A percentile compares a stretch with the other conserved stretches of the same genome.
Evolutionary conservation across 2,888 invertebrate species (phyloP).

Genomic region (Leucania comma): DNA sequence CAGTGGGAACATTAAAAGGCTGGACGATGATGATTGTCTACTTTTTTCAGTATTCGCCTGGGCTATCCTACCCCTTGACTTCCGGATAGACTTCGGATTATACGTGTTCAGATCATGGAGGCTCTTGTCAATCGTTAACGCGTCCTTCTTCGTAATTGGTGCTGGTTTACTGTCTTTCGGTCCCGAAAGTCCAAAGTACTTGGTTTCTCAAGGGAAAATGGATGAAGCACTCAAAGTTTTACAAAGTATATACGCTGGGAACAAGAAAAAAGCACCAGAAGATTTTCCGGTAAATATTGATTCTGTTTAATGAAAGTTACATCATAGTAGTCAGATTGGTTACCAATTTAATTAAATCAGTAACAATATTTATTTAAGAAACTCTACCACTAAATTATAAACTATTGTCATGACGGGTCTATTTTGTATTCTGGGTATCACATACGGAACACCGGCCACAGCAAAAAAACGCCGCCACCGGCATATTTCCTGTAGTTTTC

Average conservation of each 20-base stretch:
- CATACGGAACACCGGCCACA: no score
- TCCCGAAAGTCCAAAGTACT: constrained; percentile 95
- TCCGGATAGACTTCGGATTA: constrained; percentile 83
- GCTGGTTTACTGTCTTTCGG: constrained; percentile 89
- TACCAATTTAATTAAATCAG: neutral
- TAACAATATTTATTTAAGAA: neutral
- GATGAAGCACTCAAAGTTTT: constrained; percentile 92
- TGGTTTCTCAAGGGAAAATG: constrained; percentile 91
- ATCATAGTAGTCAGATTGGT: no score
- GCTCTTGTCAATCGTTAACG: constrained; percentile 92
- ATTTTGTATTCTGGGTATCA: neutral
- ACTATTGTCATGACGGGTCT: neutral
- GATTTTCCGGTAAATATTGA: constrained; percentile 86
- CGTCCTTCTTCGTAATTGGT: constrained; percentile 90
- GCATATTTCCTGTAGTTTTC: no score
- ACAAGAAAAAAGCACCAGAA: constrained; percentile 78
- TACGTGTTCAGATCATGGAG: constrained; percentile 94
- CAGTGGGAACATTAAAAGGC: no score
- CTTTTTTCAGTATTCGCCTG: constrained; percentile 91
- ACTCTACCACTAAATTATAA: neutral
- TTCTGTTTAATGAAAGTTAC: no score
- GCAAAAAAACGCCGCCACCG: no score
- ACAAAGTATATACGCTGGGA: constrained; percentile 90
- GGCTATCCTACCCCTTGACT: constrained; percentile 91
- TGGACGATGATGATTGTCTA: neutral